phyloP scores from a whole-genome alignment of 92 coral and sea anemone genomes.

The Anthopleura xanthogrammica region DNA sequence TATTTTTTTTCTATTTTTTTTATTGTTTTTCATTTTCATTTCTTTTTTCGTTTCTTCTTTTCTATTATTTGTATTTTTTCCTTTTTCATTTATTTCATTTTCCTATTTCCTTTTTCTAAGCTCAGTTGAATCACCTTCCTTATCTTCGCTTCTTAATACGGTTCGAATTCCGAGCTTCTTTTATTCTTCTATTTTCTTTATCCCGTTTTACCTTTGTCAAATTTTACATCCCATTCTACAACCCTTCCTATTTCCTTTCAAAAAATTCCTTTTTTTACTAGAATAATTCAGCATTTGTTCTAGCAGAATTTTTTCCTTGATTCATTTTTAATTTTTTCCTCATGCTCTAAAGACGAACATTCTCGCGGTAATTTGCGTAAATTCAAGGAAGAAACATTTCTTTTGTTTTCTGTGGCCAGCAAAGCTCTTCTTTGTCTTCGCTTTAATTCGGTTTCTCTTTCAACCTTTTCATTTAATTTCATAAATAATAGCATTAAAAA shows the following conservation, averaged over 20 bases:
- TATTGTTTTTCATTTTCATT: not conserved
- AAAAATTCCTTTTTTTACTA: too few relatives aligned
- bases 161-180: not conserved
- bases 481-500: conserved; percentile 1
- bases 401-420: not conserved
- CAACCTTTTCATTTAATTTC: not conserved
- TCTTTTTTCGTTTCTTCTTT: not conserved
- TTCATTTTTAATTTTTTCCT: not conserved
- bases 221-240: too few relatives aligned
- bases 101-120: too few relatives aligned
- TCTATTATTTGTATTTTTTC: not conserved
- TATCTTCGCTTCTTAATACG: too few relatives aligned
- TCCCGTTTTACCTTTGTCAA: not conserved
- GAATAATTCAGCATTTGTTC: not conserved
- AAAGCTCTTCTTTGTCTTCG: not conserved
- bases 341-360: not conserved
- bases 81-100: not conserved
- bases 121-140: too few relatives aligned
- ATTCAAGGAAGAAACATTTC: not conserved
- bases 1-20: not conserved
- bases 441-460: conserved; percentile 1
- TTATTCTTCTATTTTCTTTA: not conserved
- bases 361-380: conserved; percentile 5
- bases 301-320: not conserved
- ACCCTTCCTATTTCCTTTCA: too few relatives aligned